A percentile compares a stretch with the other conserved stretches of the same genome.
phyloP scores from a whole-genome alignment of 1,140 invertebrate genomes.

The Latrodectus geometricus region DNA sequence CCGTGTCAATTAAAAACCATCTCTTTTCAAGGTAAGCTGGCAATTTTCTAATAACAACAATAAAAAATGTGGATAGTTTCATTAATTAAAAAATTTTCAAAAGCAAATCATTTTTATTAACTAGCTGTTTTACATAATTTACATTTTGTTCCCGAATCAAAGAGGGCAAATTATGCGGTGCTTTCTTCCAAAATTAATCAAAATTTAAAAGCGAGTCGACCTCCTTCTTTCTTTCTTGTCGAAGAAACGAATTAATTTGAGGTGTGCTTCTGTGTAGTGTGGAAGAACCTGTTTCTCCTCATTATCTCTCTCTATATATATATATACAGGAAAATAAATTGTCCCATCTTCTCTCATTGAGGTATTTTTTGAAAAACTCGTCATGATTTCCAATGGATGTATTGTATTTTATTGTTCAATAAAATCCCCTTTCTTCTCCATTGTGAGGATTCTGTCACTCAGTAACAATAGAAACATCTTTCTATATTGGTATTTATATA shows the following conservation, averaged over 20 bases:
- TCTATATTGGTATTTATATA: too few relatives aligned
- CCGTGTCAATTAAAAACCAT: too few relatives aligned
- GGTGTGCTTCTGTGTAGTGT: constrained; percentile 49
- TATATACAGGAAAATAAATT: constrained; percentile 17
- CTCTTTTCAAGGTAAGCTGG: too few relatives aligned
- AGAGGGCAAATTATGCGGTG: neutral
- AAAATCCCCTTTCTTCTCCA: constrained; percentile 38
- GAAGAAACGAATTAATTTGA: constrained; percentile 43
- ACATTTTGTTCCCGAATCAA: constrained; percentile 9
- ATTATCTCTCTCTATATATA: neutral
- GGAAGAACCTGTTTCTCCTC: constrained; percentile 2
- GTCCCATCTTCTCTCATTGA: constrained; percentile 2
- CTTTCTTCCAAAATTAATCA: constrained; percentile 43
- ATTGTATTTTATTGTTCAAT: constrained; percentile 56
- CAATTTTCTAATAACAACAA: too few relatives aligned
- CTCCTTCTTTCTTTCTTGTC: constrained; percentile 3
- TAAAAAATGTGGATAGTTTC: too few relatives aligned
- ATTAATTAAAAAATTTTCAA: too few relatives aligned
- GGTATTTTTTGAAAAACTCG: constrained; percentile 32
- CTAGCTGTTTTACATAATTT: neutral
- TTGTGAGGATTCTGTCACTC: neutral
- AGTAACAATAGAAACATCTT: too few relatives aligned
- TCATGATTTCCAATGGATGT: constrained; percentile 25
- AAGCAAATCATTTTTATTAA: too few relatives aligned
- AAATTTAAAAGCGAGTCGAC: constrained; percentile 17